Evolutionary conservation across 1,140 invertebrate species (phyloP), one percentile per base, ranked within the genome.

Genomic region (Lordiphosa stackelbergi): DNA sequence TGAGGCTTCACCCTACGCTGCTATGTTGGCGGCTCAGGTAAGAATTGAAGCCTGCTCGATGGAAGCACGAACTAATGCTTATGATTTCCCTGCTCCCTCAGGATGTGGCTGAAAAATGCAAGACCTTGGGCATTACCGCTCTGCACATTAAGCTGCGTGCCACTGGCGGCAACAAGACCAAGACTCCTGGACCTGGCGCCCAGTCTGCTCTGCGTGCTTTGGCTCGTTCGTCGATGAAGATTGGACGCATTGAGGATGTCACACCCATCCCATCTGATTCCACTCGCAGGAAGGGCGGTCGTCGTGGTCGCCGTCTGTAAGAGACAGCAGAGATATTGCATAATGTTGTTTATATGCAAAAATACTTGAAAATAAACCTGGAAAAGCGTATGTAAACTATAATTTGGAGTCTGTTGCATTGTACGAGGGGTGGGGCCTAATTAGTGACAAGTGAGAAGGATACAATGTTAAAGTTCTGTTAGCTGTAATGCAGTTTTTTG

Each of bases 51-150:
- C 4, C 4, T 24, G 0, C 22, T 24, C 22, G 5, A 5, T 24
- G 0, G 22, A 24, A 24, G 22, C 22, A 24, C 0, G 22, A 53
- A 10, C 7, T 6, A 28, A 60, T 38, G 7, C 5, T 12, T 13
- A n/a, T 7, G 24, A 53, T 19, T 31, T 28, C 8, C 8, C 16
- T 31, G 12, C 24, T 78, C 49, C 73, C 70, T 88, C 90, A 96
- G 94, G 98, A 99, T 92, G 98, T 99, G 63, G 97, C 98, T 87
- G 98, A 99, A n/a, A 98, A 98, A 85, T 99, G 98, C 89, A 99
- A 99, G 90, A 91, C 92, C 10, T 90, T 99, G 49, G 98, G 98
- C 41, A 99, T 99, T 77, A 99, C 95, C 66, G 98, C 98, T 31
- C 90, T 99, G 5, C 98, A 99, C 89, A 99, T 99, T 79, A 99